Evolutionary conservation across 2,797 vertebrate genomes (phyloP).

Genomic region (Sebastes nivosus): DNA sequence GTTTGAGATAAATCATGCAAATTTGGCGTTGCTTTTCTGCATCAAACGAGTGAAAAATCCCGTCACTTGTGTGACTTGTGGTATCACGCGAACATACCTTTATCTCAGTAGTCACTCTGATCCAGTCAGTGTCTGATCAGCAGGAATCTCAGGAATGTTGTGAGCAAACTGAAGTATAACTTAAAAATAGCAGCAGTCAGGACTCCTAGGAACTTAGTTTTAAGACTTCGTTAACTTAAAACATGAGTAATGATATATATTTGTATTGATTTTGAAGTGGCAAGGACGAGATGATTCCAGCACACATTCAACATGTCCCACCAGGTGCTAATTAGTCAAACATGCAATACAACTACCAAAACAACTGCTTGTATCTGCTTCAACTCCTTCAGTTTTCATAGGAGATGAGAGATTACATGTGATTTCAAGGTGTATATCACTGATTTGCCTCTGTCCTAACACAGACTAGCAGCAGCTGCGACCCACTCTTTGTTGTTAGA

Average conservation of each 20-base stretch:
- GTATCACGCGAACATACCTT: conserved; percentile 44
- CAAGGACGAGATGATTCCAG: not conserved
- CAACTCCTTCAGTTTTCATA: not conserved
- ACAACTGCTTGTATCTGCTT: not conserved
- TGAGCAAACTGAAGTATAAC: not conserved
- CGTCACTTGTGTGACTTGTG: conserved; percentile 21
- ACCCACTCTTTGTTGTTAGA: conserved; percentile 51
- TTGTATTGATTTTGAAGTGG: not conserved
- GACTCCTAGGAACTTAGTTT: too few relatives aligned
- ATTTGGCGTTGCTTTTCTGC: not conserved
- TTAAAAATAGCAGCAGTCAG: not conserved
- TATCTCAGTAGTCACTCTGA: conserved; percentile 32
- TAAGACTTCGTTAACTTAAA: too few relatives aligned
- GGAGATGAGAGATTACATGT: not conserved
- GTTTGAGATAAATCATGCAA: not conserved
- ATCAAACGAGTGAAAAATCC: not conserved
- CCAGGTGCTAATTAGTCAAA: not conserved
- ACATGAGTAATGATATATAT: not conserved
- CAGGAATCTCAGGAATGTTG: conserved; percentile 61
- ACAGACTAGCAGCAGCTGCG: conserved; percentile 16
- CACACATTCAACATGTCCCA: not conserved
- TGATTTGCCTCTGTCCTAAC: not conserved
- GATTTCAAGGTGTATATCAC: not conserved
- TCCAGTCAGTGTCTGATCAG: conserved; percentile 38
- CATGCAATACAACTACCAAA: not conserved